phyloP scores from a whole-genome alignment of 2,797 vertebrate genomes.

The Chrysocyon brachyurus region DNA sequence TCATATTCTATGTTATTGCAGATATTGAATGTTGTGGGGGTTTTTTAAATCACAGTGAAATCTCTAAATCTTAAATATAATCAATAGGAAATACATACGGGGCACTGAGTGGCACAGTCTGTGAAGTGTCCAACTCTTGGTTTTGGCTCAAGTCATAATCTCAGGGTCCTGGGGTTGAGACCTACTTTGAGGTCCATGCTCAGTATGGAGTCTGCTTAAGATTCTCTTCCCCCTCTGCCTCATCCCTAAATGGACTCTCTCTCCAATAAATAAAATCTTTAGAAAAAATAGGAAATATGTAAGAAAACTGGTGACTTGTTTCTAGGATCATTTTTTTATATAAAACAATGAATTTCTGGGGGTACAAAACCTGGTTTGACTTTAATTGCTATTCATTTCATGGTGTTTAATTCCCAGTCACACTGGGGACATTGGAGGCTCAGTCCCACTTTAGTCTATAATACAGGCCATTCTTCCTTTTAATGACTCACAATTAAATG shows the following conservation, averaged over 20 bases:
- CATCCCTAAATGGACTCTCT: not conserved
- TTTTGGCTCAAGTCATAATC: not conserved
- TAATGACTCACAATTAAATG: slow-evolving; percentile 35
- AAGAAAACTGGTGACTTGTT: not conserved
- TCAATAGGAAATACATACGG: not conserved
- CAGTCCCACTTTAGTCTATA: not conserved
- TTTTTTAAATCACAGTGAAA: slow-evolving; percentile 18
- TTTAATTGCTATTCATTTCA: slow-evolving; percentile 56
- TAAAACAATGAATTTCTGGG: not conserved
- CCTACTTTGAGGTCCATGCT: not conserved
- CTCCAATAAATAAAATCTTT: not conserved
- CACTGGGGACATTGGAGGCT: not conserved
- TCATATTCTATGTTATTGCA: slow-evolving; percentile 15
- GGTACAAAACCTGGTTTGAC: slow-evolving; percentile 16
- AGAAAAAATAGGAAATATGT: not conserved
- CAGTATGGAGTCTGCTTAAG: not conserved
- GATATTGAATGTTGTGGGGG: not conserved
- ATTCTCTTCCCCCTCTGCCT: not conserved
- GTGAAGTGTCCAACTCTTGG: not conserved
- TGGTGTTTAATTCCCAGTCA: slow-evolving; percentile 47
- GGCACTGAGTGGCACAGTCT: not conserved
- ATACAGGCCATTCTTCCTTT: not conserved
- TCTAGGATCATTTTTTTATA: not conserved
- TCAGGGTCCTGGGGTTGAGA: not conserved
- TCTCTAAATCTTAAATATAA: slow-evolving; percentile 32